A percentile compares a stretch with the other conserved stretches of the same genome.
These are phyloP conservation scores for Anguilla rostrata DNA, from an alignment of 2,113 vertebrate species.

Conservation along the genomic window DNA sequence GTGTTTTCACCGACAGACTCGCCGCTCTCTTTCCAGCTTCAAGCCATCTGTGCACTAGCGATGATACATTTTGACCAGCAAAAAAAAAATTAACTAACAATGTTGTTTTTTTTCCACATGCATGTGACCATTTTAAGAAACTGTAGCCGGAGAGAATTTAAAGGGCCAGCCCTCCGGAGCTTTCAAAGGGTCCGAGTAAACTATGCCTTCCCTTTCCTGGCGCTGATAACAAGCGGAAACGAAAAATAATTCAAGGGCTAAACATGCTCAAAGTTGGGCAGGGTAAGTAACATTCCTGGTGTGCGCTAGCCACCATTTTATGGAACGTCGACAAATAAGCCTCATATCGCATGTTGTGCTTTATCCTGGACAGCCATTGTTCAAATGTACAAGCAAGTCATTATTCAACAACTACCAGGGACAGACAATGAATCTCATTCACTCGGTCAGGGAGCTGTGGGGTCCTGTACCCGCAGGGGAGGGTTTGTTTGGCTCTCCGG, in stretches of 20 bases:
- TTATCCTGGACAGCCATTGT: background rate
- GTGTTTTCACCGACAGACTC: background rate
- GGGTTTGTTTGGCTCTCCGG: background rate
- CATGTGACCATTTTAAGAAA: background rate
- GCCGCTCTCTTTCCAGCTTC: background rate
- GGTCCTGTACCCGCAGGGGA: background rate
- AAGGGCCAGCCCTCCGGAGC: background rate
- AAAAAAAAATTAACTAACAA: background rate
- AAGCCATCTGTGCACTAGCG: background rate
- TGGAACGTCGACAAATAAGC: background rate
- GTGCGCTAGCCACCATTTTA: background rate
- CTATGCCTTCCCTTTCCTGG: too few species aligned
- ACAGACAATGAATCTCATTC: background rate
- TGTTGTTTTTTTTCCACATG: too few species aligned
- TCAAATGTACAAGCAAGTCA: background rate
- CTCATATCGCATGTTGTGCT: background rate
- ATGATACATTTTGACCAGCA: background rate
- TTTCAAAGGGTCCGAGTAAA: background rate
- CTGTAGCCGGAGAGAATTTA: too few species aligned
- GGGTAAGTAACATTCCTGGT: background rate
- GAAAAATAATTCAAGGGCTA: too few species aligned
- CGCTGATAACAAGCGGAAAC: background rate
- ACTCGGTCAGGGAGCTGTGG: background rate
- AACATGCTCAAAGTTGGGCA: background rate
- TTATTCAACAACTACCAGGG: background rate